phyloP scores from a whole-genome alignment of 2,113 vertebrate genomes.

The Smithornis capensis region DNA sequence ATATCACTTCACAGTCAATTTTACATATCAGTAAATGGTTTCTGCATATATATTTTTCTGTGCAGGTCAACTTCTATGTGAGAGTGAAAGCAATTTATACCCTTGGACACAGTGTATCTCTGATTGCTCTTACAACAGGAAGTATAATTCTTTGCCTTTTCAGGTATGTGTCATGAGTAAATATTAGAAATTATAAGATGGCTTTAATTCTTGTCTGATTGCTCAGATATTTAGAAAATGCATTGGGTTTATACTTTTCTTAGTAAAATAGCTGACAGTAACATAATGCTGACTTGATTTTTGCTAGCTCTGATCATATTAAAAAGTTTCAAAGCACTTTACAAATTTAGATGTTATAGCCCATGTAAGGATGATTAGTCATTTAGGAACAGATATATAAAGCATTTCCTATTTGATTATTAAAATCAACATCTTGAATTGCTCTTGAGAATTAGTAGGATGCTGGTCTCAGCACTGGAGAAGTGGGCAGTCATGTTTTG shows the following conservation, averaged over 20 bases:
- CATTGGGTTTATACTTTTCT: not conserved
- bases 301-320: not conserved
- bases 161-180: conserved; percentile 70
- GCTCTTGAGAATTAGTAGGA: not conserved
- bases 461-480: not conserved
- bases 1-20: not conserved
- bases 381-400: not conserved
- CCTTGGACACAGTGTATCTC: conserved; percentile 86
- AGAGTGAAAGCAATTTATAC: conserved; percentile 89
- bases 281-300: not conserved
- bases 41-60: conserved; percentile 13
- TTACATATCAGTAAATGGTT: not conserved
- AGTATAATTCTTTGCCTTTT: conserved; percentile 88
- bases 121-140: conserved; percentile 87
- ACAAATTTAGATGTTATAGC: not conserved
- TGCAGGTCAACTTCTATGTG: conserved; percentile 83
- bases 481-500: not conserved
- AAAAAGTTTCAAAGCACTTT: not conserved
- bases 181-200: not conserved
- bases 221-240: not conserved
- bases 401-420: not conserved
- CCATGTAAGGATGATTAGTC: not conserved
- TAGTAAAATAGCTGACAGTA: not conserved
- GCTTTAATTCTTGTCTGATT: not conserved
- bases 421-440: not conserved